Evolutionary conservation across 2,888 invertebrate species (phyloP).

Genomic region (Encarsia formosa): DNA sequence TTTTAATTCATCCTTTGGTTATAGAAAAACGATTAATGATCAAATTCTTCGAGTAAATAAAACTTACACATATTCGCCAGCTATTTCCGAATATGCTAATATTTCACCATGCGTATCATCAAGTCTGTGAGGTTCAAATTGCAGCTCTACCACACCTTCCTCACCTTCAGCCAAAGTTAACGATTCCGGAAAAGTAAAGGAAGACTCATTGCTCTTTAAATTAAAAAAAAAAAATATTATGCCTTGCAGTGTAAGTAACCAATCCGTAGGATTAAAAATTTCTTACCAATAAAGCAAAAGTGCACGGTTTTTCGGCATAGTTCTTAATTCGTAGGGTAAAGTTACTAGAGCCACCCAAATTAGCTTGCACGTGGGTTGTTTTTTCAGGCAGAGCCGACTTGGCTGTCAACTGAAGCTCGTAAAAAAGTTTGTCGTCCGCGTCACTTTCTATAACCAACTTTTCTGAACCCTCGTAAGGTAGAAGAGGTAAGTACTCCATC

Average conservation of each 20-base stretch:
- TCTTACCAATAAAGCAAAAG: slow-evolving; percentile 33
- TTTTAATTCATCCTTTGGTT: too few relatives aligned
- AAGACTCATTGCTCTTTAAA: slow-evolving; percentile 31
- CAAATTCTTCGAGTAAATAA: not conserved
- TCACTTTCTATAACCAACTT: slow-evolving; percentile 30
- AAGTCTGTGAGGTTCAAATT: slow-evolving; percentile 36
- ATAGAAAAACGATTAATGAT: too few relatives aligned
- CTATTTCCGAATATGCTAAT: slow-evolving; percentile 31
- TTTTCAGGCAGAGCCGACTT: slow-evolving; percentile 32
- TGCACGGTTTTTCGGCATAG: slow-evolving; percentile 18
- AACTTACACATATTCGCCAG: slow-evolving; percentile 37
- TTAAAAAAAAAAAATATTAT: not conserved
- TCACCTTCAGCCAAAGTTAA: slow-evolving; percentile 26
- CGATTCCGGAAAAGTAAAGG: slow-evolving; percentile 29
- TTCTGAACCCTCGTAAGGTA: slow-evolving; percentile 27
- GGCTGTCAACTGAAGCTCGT: slow-evolving; percentile 37
- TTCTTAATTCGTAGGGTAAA: slow-evolving; percentile 34
- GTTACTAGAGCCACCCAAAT: slow-evolving; percentile 29
- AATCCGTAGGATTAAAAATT: not conserved
- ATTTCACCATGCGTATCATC: slow-evolving; percentile 31
- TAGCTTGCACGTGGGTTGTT: slow-evolving; percentile 29
- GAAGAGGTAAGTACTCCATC: slow-evolving; percentile 34
- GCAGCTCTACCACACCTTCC: slow-evolving; percentile 28
- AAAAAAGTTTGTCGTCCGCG: slow-evolving; percentile 35
- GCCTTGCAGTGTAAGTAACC: too few relatives aligned